phyloP scores from a whole-genome alignment of 2,797 vertebrate genomes.

The Ptychadena robeensis region DNA sequence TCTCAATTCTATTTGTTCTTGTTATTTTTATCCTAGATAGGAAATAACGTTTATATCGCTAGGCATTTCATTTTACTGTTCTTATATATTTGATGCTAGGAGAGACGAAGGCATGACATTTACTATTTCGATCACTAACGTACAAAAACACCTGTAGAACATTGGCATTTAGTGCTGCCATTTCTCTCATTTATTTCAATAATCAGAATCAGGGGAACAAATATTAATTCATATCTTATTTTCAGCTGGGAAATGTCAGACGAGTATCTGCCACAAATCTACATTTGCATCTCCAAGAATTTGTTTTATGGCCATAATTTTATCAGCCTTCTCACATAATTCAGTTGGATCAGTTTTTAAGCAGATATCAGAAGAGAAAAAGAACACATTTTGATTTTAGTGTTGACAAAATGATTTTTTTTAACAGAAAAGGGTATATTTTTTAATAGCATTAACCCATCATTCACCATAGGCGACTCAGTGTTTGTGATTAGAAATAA shows the following conservation, averaged over 20 bases:
- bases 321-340: constrained; percentile 7
- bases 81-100: constrained; percentile 41
- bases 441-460: neutral
- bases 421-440: neutral
- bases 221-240: constrained; percentile 42
- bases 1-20: constrained; percentile 28
- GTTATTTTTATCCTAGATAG: constrained; percentile 14
- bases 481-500: neutral
- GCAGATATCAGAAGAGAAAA: neutral
- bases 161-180: constrained; percentile 46
- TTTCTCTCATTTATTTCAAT: constrained; percentile 48
- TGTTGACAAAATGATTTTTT: neutral
- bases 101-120: constrained; percentile 20
- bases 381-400: neutral
- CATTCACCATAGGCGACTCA: neutral
- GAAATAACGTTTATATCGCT: constrained; percentile 26
- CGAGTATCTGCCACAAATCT: constrained; percentile 45
- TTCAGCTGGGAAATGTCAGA: constrained; percentile 42
- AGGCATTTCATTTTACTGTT: constrained; percentile 42
- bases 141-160: constrained; percentile 38
- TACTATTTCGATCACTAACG: constrained; percentile 39
- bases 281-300: constrained; percentile 28
- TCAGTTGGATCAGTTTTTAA: constrained; percentile 21
- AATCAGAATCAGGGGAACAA: constrained; percentile 42
- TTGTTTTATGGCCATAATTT: constrained; percentile 39